These are phyloP conservation scores for Pemphredon lugubris DNA, from an alignment of 2,888 invertebrate genomes.

Conservation along the genomic window DNA sequence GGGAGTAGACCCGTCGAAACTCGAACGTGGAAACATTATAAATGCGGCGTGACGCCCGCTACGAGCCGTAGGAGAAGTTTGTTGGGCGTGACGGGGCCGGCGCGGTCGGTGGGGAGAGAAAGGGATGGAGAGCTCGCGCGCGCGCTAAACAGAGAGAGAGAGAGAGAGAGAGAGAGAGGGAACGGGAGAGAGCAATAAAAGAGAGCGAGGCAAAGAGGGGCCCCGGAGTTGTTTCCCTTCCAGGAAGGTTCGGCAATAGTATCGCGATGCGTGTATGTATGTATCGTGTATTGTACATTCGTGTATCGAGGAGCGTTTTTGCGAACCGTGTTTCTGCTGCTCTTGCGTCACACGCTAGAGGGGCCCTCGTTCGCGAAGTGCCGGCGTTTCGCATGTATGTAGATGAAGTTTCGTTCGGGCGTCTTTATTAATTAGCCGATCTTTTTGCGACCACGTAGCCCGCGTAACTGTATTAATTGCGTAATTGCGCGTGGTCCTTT, in stretches of 20 bases:
- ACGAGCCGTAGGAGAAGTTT: conserved; percentile 69
- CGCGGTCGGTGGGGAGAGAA: conserved; percentile 51
- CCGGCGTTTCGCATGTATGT: conserved; percentile 5
- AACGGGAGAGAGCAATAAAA: conserved; percentile 32
- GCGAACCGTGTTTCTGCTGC: conserved; percentile 59
- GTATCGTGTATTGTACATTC: background rate
- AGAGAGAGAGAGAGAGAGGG: conserved; percentile 15
- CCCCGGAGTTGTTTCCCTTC: conserved; percentile 70
- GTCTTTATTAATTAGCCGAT: background rate
- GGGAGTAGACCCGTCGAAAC: conserved; percentile 70
- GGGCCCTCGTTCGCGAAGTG: conserved; percentile 6
- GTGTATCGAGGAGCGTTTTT: conserved; percentile 66
- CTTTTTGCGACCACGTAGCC: background rate
- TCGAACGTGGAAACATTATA: conserved; percentile 80
- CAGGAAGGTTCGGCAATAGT: conserved; percentile 72
- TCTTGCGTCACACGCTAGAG: conserved; percentile 51
- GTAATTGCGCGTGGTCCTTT: conserved; percentile 1
- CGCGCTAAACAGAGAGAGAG: conserved; percentile 47
- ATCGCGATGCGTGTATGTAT: conserved; percentile 59
- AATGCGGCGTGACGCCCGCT: conserved; percentile 78
- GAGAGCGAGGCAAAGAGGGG: conserved; percentile 31
- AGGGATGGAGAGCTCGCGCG: conserved; percentile 1
- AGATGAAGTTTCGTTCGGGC: background rate
- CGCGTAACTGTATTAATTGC: conserved; percentile 3
- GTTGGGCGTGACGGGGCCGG: conserved; percentile 78